Evolutionary conservation across 2,113 vertebrate species (phyloP), one percentile per base, ranked within the genome.

Genomic region (Alces alces): DNA sequence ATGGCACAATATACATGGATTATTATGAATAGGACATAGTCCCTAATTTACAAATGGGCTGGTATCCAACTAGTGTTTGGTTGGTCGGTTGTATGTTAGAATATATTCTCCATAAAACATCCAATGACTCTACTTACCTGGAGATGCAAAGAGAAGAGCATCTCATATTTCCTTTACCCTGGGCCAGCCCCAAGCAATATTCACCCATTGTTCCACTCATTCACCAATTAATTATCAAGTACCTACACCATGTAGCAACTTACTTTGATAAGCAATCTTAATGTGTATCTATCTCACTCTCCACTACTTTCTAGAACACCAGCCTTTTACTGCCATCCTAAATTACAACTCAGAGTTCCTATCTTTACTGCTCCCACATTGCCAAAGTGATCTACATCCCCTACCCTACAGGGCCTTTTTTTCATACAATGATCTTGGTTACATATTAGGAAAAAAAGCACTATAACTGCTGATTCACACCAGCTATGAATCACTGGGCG

Each of bases 401-500:
- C 33, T 52, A 60, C n/a, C 23, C 16, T 14, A 52, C 21, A 33
- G n/a, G 64, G n/a, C 30, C 64, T 84, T 5, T 23, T 82, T 86
- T 91, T 39, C 79, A 39, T 30, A 57, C 23, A 93, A 10, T 55
- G 79, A 86, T 66, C 39, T 93, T 47, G 93, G 92, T 80, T 89
- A 93, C 27, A 28, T 57, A 80, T 85, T 30, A 91, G n/a, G 30
- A 28, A 54, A 82, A 89, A 93, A 96, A 92, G 21, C 25, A 43
- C 82, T 78, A 50, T 86, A 45, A 91, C 57, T 79, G 33, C 58
- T 93, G 66, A 95, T 66, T 95, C 95, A 92, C 17, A 96, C 1
- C 39, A 95, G 61, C 52, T 54, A 82, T 93, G 85, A 96, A 86
- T 97, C 66, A 95, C 47, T 78, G 33, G 91, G 30, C 52, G 13